Percentiles rank a stretch among this genome's conserved stretches.
Evolutionary conservation across 1,140 invertebrate genomes (phyloP).

Genomic region (Lepidurus apus): DNA sequence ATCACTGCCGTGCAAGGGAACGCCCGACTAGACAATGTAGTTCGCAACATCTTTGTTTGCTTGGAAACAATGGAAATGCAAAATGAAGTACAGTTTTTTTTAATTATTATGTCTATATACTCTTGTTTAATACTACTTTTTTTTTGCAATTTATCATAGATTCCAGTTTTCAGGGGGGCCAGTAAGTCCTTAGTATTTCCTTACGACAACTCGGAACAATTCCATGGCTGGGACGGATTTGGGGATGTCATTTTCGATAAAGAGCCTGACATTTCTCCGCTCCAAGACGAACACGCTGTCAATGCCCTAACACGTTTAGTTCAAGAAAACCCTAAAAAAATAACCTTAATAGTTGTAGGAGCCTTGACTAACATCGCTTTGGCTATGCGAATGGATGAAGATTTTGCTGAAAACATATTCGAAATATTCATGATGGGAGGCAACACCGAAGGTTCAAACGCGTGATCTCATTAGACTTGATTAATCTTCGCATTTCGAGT

Average conservation of each 20-base stretch:
- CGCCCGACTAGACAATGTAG: conserved; percentile 46
- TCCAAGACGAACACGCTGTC: conserved; percentile 39
- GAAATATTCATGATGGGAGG: conserved; percentile 56
- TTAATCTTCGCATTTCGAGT: not conserved
- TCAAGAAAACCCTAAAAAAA: conserved; percentile 47
- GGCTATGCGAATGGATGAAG: conserved; percentile 52
- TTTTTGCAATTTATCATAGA: conserved; percentile 45
- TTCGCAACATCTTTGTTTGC: conserved; percentile 37
- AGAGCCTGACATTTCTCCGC: conserved; percentile 31
- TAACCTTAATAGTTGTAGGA: conserved; percentile 52
- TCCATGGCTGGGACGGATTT: conserved; percentile 43
- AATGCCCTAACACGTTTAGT: conserved; percentile 43
- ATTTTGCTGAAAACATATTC: conserved; percentile 49
- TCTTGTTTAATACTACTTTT: not conserved
- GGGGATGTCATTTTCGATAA: conserved; percentile 38
- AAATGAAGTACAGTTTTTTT: conserved; percentile 33
- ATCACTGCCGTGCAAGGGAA: conserved; percentile 61
- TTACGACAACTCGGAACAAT: conserved; percentile 38
- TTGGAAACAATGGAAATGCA: conserved; percentile 35
- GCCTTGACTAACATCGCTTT: conserved; percentile 59
- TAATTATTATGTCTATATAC: not conserved
- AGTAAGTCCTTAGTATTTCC: conserved; percentile 49
- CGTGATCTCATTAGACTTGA: too few relatives aligned
- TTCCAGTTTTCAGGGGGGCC: conserved; percentile 60
- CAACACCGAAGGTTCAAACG: conserved; percentile 45